Evolutionary conservation across 2,797 vertebrate species (phyloP), one percentile per base, ranked within the genome.

Genomic region (Loris lydekkerianus): DNA sequence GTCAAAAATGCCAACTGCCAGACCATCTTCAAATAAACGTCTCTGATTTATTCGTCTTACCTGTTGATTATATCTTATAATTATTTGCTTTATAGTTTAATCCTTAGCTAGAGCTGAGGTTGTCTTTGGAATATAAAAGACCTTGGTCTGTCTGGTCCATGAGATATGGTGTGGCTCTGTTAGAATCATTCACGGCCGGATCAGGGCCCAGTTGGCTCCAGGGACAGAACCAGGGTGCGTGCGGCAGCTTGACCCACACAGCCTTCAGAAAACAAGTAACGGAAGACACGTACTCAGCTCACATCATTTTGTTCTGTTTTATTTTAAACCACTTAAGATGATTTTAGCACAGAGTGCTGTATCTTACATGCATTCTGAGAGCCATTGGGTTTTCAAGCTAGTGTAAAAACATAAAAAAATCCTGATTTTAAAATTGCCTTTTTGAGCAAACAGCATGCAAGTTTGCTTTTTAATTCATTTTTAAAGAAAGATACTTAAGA

Each of bases 401-500:
- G 92, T 96, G 82, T 60, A 86, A 10, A 9, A 46, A 80, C 92
- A 61, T 83, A 40, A 40, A 40, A 40, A 17, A 90, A 82, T 73
- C 94, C 96, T 95, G 78, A 97, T 97, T 93, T 97, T 96, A 96
- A 92, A 94, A 89, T 96, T 85, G 96, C 94, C 95, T 96, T 95
- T 94, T 65, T 87, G 93, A 96, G 96, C 58, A 80, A 70, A 75
- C 65, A 53, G 77, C 61, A 27, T 9, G 49, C 37, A 27, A 65
- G 31, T 73, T 87, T 0, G 61, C 91, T 91, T 95, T 89, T 91
- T 75, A 84, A 60, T 84, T 94, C 93, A 27, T 75, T 93, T 93
- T 78, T n/a, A 77, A 77, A 95, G 82, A 46, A 63, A 84, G 86
- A 95, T 17, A 46, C 31, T 69, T 75, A 53, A 65, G 92, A 87